Conservation (phyloP, 2,888 invertebrate genomes). For the Ypsolopha sequella region DNA sequence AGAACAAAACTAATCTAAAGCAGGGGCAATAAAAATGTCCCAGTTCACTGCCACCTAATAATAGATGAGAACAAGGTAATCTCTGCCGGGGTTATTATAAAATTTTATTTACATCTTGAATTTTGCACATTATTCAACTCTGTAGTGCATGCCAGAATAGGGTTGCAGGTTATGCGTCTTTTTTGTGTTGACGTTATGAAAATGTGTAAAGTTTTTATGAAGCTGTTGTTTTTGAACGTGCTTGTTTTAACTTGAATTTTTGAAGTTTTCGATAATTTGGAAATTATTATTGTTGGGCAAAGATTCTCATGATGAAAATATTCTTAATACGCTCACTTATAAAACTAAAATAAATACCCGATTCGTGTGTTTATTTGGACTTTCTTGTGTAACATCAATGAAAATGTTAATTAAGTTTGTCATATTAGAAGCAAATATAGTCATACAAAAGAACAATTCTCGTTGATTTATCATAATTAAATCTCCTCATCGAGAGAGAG, state of each 20-base stretch:
- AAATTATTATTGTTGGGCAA: too few species aligned
- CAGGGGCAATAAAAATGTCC: slow-evolving; percentile 66
- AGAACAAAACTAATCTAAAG: slow-evolving; percentile 68
- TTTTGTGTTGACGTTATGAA: slow-evolving; percentile 27
- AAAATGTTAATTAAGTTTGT: too few species aligned
- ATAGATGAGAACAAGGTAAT: slow-evolving; percentile 65
- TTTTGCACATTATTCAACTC: slow-evolving; percentile 59
- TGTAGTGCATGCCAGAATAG: slow-evolving; percentile 4
- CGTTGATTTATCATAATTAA: slow-evolving; percentile 66
- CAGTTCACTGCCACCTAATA: slow-evolving; percentile 50
- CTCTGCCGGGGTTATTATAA: slow-evolving; percentile 63
- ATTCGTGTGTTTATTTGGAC: too few species aligned
- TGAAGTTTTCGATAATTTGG: too few species aligned
- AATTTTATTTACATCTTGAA: slow-evolving; percentile 53
- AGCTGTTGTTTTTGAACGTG: too few species aligned
- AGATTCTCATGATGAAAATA: too few species aligned
- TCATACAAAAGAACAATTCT: slow-evolving; percentile 32
- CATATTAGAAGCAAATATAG: too few species aligned
- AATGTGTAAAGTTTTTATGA: slow-evolving; percentile 36
- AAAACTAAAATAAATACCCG: too few species aligned
- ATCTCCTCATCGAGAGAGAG: slow-evolving; percentile 53
- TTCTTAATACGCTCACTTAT: too few species aligned
- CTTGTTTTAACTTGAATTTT: too few species aligned
- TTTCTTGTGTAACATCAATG: too few species aligned
- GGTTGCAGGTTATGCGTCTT: slow-evolving; percentile 11